Percentiles rank a stretch among this genome's conserved stretches.
Conservation (phyloP, 2,113 vertebrate species). For the Fregetta grallaria region DNA sequence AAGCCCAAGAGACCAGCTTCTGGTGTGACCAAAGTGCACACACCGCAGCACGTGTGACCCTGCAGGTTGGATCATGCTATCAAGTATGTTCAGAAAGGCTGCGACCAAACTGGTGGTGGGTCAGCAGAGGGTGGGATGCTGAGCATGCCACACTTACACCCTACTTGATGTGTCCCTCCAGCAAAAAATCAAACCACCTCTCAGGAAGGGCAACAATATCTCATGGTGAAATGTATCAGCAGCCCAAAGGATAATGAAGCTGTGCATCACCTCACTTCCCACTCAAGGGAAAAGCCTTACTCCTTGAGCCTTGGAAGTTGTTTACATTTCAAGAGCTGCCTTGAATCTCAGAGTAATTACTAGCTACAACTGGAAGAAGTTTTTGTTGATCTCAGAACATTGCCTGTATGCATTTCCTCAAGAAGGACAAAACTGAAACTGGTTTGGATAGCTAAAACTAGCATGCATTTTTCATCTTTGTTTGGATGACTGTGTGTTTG, state of each 20-base stretch:
- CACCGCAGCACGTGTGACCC: neutral
- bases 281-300: neutral
- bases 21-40: neutral
- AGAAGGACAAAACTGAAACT: neutral
- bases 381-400: neutral
- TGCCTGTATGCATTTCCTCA: neutral
- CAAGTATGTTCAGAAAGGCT: neutral
- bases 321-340: neutral
- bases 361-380: neutral
- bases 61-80: neutral
- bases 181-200: neutral
- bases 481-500: neutral
- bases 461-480: neutral
- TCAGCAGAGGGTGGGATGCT: neutral
- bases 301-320: neutral
- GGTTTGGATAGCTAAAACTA: neutral
- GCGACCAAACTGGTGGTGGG: neutral
- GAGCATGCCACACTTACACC: neutral
- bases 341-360: neutral
- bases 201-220: neutral
- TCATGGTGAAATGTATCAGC: neutral
- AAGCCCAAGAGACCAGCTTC: neutral
- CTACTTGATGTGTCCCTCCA: neutral
- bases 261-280: neutral
- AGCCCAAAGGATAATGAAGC: neutral